phyloP scores from a whole-genome alignment of 2,797 vertebrate genomes.

The Anguilla marmorata region DNA sequence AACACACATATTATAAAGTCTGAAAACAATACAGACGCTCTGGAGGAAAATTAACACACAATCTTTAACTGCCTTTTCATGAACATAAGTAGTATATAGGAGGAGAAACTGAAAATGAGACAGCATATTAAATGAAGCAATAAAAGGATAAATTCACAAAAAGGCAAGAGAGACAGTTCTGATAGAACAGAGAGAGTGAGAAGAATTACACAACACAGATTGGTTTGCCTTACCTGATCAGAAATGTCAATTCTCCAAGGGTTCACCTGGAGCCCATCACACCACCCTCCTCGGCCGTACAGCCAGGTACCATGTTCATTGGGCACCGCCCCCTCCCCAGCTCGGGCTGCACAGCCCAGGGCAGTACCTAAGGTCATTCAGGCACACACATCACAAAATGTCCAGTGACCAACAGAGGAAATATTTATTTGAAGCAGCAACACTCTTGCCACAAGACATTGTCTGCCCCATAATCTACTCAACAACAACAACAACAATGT shows the following conservation, averaged over 20 bases:
- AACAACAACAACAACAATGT: neutral
- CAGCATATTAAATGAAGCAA: neutral
- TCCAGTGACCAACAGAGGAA: neutral
- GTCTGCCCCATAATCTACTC: neutral
- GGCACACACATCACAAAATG: neutral
- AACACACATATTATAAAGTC: neutral
- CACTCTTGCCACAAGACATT: neutral
- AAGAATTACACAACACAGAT: neutral
- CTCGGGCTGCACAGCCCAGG: slow-evolving; percentile 69
- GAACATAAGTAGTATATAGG: neutral
- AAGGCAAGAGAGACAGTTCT: neutral
- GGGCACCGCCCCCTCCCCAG: slow-evolving; percentile 71
- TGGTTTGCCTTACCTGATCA: slow-evolving; percentile 61
- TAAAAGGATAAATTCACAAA: neutral
- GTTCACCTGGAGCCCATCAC: slow-evolving; percentile 74
- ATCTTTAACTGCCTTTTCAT: neutral
- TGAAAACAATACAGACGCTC: neutral
- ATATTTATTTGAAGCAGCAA: neutral
- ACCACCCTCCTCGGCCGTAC: slow-evolving; percentile 79
- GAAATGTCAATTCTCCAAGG: slow-evolving; percentile 76
- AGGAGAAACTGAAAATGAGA: neutral
- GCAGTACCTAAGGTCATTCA: slow-evolving; percentile 55
- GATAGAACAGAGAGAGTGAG: neutral
- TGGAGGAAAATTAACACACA: neutral
- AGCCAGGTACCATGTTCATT: slow-evolving; percentile 80